Conservation (phyloP, 2,888 invertebrate species). For the Brachynemurus nebulosus region DNA sequence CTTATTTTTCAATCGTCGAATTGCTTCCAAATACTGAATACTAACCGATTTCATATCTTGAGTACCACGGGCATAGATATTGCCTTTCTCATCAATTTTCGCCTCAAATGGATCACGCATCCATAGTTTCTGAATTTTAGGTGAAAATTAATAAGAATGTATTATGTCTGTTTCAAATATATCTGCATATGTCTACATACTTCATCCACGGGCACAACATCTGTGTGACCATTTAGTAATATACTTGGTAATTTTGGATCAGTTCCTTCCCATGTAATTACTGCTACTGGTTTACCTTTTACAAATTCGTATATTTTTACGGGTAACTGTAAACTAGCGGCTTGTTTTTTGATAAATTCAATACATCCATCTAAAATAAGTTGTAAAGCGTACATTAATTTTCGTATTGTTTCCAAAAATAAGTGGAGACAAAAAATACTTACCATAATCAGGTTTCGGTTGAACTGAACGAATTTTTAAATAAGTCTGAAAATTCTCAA, state of each 20-base stretch:
- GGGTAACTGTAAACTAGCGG: constrained; percentile 51
- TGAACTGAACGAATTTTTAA: constrained; percentile 77
- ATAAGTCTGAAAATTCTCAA: constrained; percentile 74
- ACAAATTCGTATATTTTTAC: constrained; percentile 44
- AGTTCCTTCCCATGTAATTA: constrained; percentile 71
- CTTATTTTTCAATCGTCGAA: constrained; percentile 45
- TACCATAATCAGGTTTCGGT: constrained; percentile 36
- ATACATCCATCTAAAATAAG: constrained; percentile 53
- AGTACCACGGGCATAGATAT: constrained; percentile 56
- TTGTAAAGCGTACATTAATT: not conserved
- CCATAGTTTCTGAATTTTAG: constrained; percentile 62
- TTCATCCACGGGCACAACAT: constrained; percentile 88
- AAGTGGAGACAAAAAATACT: not conserved
- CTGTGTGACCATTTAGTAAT: constrained; percentile 89
- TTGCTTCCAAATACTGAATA: constrained; percentile 63
- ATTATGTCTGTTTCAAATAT: not conserved
- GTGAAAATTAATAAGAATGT: not conserved
- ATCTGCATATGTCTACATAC: constrained; percentile 36
- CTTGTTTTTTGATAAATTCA: constrained; percentile 58
- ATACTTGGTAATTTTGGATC: constrained; percentile 56
- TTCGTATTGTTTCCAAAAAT: not conserved
- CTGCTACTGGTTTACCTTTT: constrained; percentile 60
- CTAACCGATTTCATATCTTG: constrained; percentile 79
- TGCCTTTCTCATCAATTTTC: constrained; percentile 59
- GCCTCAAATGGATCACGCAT: constrained; percentile 78